Evolutionary conservation across 2,797 vertebrate genomes (phyloP).

Genomic region (Schizopygopsis pylzovi): DNA sequence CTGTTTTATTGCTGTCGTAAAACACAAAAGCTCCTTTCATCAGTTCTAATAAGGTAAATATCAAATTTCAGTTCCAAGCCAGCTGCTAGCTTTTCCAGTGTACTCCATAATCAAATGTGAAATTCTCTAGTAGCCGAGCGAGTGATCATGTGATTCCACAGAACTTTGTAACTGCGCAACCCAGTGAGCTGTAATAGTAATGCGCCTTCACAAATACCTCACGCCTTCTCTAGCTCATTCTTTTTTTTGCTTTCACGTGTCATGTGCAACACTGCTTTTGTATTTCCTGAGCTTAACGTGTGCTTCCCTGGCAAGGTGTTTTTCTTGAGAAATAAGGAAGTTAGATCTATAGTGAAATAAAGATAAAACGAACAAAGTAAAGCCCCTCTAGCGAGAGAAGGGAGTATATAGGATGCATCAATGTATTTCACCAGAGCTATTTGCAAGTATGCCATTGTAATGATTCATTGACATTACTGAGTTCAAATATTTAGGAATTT

Average conservation of each 20-base stretch:
- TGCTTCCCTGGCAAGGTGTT: neutral
- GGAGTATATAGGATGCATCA: neutral
- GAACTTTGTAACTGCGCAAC: conserved; percentile 60
- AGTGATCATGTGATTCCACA: conserved; percentile 68
- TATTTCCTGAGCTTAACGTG: conserved; percentile 12
- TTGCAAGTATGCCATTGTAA: neutral
- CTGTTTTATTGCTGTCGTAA: neutral
- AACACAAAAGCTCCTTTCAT: conserved; percentile 23
- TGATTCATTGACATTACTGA: neutral
- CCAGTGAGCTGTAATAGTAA: neutral
- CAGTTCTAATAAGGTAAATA: neutral
- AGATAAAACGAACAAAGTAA: neutral
- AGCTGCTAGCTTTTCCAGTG: conserved; percentile 33
- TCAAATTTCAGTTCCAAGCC: neutral
- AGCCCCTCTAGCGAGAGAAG: neutral
- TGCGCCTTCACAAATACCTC: neutral
- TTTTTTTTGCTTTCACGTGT: neutral
- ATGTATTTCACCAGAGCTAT: neutral
- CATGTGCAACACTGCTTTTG: neutral
- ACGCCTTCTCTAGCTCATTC: neutral
- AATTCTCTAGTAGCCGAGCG: conserved; percentile 68
- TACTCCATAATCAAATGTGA: conserved; percentile 54
- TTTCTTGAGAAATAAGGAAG: conserved; percentile 31
- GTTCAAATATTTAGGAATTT: neutral
- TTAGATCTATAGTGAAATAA: neutral